Evolutionary conservation across 2,797 vertebrate species (phyloP), one percentile per base, ranked within the genome.

Genomic region (Xenopus petersii): DNA sequence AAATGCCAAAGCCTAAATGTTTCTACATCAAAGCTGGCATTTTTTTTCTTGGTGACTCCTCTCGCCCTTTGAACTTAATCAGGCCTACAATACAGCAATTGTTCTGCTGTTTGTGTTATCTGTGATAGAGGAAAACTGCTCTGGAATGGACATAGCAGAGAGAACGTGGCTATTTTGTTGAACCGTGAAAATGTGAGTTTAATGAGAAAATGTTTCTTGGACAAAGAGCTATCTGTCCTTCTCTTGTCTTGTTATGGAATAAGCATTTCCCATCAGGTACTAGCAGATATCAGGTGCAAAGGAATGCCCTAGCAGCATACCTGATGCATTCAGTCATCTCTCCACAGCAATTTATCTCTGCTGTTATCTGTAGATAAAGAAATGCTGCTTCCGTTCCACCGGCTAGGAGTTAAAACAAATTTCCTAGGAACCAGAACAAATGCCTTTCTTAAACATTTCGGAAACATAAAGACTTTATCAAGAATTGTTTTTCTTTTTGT

Each of bases 1-100:
- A 10, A 11, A 13, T 11, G 13, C 10, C 48, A 51, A 51, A 15
- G 11, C 49, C 15, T 12, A 12, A 51, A 80, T 82, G 81, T 77
- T 64, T 73, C 82, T 13, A 81, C 61, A 81, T 84, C 83, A 81
- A 80, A 70, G 80, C 81, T 82, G 80, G 80, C 83, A 42, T 15
- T 84, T 87, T 84, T 82, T 75, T 30, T 80, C 85, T 80, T 72
- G 75, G 54, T 75, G 85, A 77, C 80, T 74, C 48, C 24, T 64
- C 81, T 67, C 77, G 67, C 80, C 82, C 80, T 83, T 76, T 0
- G 0, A 80, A 70, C 73, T 85, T 81, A 67, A 79, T 63, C 81
- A 80, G 80, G 74, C 76, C 71, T 66, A 83, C 83, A 83, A 75
- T 82, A 79, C 79, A 62, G 75, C 56, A 80, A 74, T 83, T 74